Evolutionary conservation across 2,888 invertebrate species (phyloP), one percentile per base, ranked within the genome.

Genomic region (Mythimna impura): DNA sequence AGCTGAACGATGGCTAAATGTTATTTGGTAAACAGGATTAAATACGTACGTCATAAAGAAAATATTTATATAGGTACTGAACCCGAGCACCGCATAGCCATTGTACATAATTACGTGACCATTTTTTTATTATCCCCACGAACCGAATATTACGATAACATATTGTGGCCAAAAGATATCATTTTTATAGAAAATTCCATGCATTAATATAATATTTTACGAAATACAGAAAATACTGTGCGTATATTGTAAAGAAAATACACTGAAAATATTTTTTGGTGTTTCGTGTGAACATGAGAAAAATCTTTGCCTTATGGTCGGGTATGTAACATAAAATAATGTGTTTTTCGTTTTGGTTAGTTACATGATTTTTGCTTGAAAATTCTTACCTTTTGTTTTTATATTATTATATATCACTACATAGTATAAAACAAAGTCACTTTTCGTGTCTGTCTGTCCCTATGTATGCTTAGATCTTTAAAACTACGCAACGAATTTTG

Each of bases 151-250:
- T 66, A 78, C 36, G 54, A 54, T 67, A 79, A 74, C 67, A 83
- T 80, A 82, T 82, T 80, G 80, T 70, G 83, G 64, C 30, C 67
- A 52, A 73, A 67, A 67, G 61, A 82, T 79, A 82, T 74, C 80
- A 79, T 80, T 82, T 79, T 79, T 82, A 80, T 80, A 80, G 74
- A 79, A 30, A 83, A 80, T 80, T 79, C 63, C 55, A 65, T 61
- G 25, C 62, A 57, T 62, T 74, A 69, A 62, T 82, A 82, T 78
- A 40, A 67, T 78, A 73, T 78, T 82, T 82, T 65, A 62, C n/a
- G 80, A 69, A 78, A 63, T 69, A 61, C 8, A 65, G 60, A 73
- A 78, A 79, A 82, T 80, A 73, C 67, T 57, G 25, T 54, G 36
- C 14, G 70, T 65, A 78, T 74, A 70, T 70, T 72, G 65, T 57